A percentile compares a stretch with the other conserved stretches of the same genome.
These are phyloP conservation scores for Macrochelys suwanniensis DNA, from an alignment of 2,797 vertebrate genomes.

Conservation along the genomic window DNA sequence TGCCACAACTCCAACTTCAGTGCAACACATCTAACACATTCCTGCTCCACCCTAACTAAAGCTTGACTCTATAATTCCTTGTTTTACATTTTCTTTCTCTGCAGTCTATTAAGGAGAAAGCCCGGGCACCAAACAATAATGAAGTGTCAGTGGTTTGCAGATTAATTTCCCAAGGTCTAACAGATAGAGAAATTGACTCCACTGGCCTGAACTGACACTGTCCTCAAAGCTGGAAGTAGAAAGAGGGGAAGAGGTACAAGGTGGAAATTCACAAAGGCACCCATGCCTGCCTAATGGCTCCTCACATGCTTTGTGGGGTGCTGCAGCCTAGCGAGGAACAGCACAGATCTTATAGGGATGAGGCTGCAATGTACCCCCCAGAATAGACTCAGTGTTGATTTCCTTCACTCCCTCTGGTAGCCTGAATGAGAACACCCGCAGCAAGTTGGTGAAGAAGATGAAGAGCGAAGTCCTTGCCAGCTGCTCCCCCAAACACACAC, in stretches of 20 bases:
- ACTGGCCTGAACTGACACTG: neutral
- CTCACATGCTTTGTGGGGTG: rapidly evolving
- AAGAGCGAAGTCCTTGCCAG: constrained; percentile 69
- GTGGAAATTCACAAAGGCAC: too few relatives aligned
- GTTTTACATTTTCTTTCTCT: neutral
- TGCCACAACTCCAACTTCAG: neutral
- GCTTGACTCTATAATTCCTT: neutral
- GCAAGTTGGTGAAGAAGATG: constrained; percentile 71
- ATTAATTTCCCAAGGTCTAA: neutral
- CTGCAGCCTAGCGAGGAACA: constrained; percentile 46
- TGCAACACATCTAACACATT: neutral
- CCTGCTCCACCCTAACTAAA: neutral
- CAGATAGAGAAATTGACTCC: neutral
- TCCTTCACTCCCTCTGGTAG: neutral
- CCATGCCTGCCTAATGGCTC: neutral
- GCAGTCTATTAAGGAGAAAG: neutral
- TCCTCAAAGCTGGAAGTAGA: neutral
- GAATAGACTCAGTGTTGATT: neutral
- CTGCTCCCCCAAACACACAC: constrained; percentile 73
- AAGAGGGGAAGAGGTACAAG: neutral
- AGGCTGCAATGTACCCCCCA: constrained; percentile 29
- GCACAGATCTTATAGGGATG: constrained; percentile 61
- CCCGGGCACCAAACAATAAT: neutral
- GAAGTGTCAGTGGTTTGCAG: neutral
- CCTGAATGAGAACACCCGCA: constrained; percentile 63